A percentile compares a stretch with the other conserved stretches of the same genome.
Conservation (phyloP, 2,113 vertebrate genomes). For the Gnathonemus echidnorhynchus region DNA sequence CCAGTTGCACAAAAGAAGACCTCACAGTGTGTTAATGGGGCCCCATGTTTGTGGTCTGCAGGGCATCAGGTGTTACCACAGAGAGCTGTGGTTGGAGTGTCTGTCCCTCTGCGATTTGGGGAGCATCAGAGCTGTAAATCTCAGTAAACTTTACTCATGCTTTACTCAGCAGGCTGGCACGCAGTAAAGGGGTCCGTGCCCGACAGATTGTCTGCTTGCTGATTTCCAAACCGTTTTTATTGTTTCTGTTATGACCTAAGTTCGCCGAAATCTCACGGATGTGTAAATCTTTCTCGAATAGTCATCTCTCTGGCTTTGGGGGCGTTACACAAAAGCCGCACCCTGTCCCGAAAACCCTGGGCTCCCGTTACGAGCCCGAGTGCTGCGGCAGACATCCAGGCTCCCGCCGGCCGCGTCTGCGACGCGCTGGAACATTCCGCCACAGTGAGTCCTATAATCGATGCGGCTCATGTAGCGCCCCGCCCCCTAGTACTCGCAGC, state of each 20-base stretch:
- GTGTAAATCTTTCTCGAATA: not conserved
- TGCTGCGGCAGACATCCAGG: not conserved
- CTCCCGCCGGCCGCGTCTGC: not conserved
- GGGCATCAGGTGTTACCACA: not conserved
- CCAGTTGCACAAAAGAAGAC: not conserved
- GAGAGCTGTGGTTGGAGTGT: not conserved
- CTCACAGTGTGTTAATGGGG: not conserved
- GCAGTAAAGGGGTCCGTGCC: not conserved
- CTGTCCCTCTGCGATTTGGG: not conserved
- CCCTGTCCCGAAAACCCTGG: not conserved
- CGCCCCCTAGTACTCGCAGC: not conserved
- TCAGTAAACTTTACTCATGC: not conserved
- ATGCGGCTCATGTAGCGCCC: not conserved
- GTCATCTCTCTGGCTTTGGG: not conserved
- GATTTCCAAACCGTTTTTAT: not conserved
- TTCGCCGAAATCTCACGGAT: not conserved
- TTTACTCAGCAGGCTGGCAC: not conserved
- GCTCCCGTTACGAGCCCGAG: not conserved
- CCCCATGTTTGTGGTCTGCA: not conserved
- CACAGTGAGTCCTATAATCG: not conserved
- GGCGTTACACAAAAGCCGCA: not conserved
- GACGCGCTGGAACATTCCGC: not conserved
- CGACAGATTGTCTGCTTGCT: not conserved
- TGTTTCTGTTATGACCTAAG: not conserved
- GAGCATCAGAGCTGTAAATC: not conserved